A percentile compares a stretch with the other conserved stretches of the same genome.
Conservation (phyloP, 2,888 invertebrate species). For the Eupithecia pulchellata region DNA sequence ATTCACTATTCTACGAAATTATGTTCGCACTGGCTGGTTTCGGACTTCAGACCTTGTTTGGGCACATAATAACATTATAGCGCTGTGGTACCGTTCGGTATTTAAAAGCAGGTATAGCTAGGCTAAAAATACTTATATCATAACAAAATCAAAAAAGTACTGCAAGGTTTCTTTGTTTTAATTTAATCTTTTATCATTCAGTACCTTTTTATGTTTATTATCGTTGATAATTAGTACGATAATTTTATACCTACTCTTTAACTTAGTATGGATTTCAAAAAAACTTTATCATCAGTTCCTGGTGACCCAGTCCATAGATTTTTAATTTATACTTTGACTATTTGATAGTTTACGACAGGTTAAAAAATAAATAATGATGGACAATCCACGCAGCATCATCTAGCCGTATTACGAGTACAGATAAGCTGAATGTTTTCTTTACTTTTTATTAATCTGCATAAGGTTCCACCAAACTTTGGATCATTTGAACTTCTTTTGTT, state of each 20-base stretch:
- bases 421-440: neutral
- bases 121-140: no score
- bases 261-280: no score
- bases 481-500: no score
- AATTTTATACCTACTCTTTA: neutral
- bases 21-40: conserved; percentile 11
- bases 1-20: conserved; percentile 17
- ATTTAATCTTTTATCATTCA: neutral
- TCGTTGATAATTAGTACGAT: neutral
- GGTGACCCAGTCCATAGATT: neutral
- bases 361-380: no score
- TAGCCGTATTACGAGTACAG: no score
- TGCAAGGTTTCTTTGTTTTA: neutral
- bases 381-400: no score
- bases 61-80: no score
- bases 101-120: no score
- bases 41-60: neutral
- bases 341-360: no score
- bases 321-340: no score
- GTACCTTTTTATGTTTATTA: neutral
- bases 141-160: no score
- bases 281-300: neutral
- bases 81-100: neutral
- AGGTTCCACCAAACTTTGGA: neutral
- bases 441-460: neutral